Base-by-base conservation (phyloP, 2,113 vertebrate species). In the Campylorhamphus procurvoides region DNA sequence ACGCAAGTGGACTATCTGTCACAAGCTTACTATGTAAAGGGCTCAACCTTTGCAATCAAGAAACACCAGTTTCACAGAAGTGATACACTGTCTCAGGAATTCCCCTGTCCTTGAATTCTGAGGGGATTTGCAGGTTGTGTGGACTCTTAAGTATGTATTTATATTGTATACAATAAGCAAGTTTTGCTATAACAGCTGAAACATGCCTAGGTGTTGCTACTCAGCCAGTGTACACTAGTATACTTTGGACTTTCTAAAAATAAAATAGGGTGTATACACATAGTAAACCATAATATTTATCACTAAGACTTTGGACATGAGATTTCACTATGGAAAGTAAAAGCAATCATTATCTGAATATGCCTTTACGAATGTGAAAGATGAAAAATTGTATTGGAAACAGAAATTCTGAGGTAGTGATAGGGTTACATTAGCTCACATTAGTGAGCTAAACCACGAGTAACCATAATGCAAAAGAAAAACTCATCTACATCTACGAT, bases 401-500 rank as follows among this genome's bases (percentile, higher is more conserved):
- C 1, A 58, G 27, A 72, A 92, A 53, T 29, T 77, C 33, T 72
- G 29, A 52, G 47, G 64, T 8, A 60, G 33, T 3, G 10, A 56
- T 2, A 89, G n/a, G n/a, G n/a, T n/a, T n/a, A n/a, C n/a, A n/a
- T n/a, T n/a, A n/a, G n/a, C n/a, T n/a, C n/a, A n/a, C n/a, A 42
- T 59, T 53, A 64, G 20, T 27, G 39, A 56, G 40, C n/a, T 93
- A 18, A 87, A 87, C 81, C 7, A 56, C 16, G 18, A 75, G 9
- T 82, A 82, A 53, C 22, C 31, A 47, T 6, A 68, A 85, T 0
- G 10, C 24, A 29, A 60, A 88, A 77, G 27, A 20, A 86, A 77
- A 72, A 62, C 24, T 53, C 0, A 0, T 14, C 42, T 56, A 76
- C 63, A 72, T 29, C 22, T 28, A 35, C 0, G 5, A 53, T 1